A percentile compares a stretch with the other conserved stretches of the same genome.
These are phyloP conservation scores for Ophiothrix spiculata DNA, from an alignment of 35 echinoderm and acorn worm genomes.

Conservation along the genomic window DNA sequence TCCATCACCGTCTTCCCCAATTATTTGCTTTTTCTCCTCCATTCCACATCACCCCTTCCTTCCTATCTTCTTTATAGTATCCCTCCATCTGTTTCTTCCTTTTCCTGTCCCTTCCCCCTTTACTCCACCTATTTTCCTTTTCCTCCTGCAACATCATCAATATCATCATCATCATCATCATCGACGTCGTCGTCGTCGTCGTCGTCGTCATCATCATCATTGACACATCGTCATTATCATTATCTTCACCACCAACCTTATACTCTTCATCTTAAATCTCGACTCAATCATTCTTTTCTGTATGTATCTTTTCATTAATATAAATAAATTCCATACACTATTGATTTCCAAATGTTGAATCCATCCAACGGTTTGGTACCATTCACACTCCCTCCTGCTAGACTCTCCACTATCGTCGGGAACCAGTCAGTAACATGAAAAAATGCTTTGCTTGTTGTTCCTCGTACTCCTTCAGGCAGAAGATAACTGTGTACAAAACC, in stretches of 20 bases:
- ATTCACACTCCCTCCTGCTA: constrained; percentile 52
- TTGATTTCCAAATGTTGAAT: constrained; percentile 42
- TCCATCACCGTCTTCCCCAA: background rate
- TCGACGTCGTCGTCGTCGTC: background rate
- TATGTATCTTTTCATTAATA: background rate
- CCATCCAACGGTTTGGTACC: constrained; percentile 65
- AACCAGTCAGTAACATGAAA: constrained; percentile 89
- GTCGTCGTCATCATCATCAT: background rate
- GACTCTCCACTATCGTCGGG: constrained; percentile 61
- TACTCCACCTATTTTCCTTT: too few species aligned
- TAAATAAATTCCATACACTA: constrained; percentile 21
- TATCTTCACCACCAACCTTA: background rate
- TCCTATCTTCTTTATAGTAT: background rate
- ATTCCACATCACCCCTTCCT: background rate
- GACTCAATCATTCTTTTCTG: background rate
- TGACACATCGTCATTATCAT: background rate
- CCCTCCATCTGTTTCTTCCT: too few species aligned
- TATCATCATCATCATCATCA: background rate
- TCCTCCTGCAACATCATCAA: background rate
- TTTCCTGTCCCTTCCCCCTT: too few species aligned
- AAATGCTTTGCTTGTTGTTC: constrained; percentile 50
- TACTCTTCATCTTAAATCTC: background rate
- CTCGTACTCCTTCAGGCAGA: constrained; percentile 38
- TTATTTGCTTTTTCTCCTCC: background rate
- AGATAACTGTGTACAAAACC: constrained; percentile 79